Percentiles rank a stretch among this genome's conserved stretches.
Evolutionary conservation across 2,797 vertebrate species (phyloP).

Genomic region (Brachyrhaphis roseni): DNA sequence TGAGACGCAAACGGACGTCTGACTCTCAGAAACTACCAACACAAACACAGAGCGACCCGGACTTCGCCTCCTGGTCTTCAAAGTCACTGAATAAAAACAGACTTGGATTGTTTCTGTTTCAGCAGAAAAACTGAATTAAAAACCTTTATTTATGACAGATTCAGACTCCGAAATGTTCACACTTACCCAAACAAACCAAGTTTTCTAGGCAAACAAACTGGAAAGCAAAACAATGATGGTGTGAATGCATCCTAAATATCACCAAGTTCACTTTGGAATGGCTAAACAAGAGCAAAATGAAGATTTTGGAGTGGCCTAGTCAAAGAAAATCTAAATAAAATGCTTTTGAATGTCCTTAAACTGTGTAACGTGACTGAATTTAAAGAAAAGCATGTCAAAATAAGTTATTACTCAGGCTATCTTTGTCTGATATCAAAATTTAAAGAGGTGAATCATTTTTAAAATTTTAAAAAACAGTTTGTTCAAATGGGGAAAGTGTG

Average conservation of each 20-base stretch:
- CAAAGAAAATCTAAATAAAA: background rate
- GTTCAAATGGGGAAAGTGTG: background rate
- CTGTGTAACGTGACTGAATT: background rate
- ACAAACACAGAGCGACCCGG: conserved; percentile 29
- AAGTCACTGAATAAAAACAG: background rate
- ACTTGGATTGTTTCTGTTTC: background rate
- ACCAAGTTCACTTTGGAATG: background rate
- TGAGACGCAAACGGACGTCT: conserved; percentile 1
- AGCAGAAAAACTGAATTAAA: background rate
- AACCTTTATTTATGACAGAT: background rate
- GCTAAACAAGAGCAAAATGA: background rate
- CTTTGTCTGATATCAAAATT: background rate
- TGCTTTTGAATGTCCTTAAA: background rate
- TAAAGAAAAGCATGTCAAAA: background rate
- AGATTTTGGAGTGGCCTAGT: background rate
- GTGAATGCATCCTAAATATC: background rate
- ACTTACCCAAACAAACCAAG: too few relatives aligned
- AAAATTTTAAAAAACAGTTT: background rate
- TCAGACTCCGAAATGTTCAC: background rate
- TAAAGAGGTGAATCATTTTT: background rate
- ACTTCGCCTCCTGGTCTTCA: background rate
- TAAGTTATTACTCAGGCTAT: background rate
- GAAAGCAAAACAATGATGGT: too few relatives aligned
- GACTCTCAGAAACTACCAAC: conserved; percentile 8
- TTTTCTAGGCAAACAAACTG: too few relatives aligned